Conservation (phyloP, 2,797 vertebrate species). For the Orientallactaga sibirica region DNA sequence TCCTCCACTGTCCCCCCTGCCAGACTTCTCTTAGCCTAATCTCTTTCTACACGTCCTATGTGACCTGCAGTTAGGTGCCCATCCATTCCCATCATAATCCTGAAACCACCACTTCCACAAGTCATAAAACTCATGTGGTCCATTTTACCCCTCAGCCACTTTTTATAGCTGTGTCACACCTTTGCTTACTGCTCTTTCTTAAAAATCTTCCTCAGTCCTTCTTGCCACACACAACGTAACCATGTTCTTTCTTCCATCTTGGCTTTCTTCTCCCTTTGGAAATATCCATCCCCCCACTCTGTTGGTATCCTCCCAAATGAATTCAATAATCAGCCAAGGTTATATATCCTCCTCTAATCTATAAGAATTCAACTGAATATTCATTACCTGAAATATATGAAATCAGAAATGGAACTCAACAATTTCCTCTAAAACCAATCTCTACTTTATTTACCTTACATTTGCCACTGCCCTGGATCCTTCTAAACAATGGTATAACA, state of each 20-base stretch:
- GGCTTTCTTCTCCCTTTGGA: background rate
- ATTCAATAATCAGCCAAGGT: background rate
- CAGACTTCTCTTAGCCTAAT: background rate
- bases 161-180: background rate
- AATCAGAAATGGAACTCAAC: background rate
- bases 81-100: accelerated
- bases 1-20: background rate
- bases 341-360: background rate
- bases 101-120: background rate
- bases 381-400: background rate
- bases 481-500: background rate
- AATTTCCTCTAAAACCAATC: background rate
- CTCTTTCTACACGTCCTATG: too few species aligned
- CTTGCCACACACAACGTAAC: accelerated
- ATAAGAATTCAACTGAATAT: background rate
- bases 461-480: background rate
- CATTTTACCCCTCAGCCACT: background rate
- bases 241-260: background rate
- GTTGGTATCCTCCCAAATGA: background rate
- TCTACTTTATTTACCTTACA: background rate
- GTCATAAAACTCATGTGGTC: background rate
- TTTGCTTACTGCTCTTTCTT: background rate
- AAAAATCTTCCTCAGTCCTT: accelerated
- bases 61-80: background rate
- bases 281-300: background rate